A percentile compares a stretch with the other conserved stretches of the same genome.
phyloP scores from a whole-genome alignment of 1,140 invertebrate genomes.

The Drosophila tristis region DNA sequence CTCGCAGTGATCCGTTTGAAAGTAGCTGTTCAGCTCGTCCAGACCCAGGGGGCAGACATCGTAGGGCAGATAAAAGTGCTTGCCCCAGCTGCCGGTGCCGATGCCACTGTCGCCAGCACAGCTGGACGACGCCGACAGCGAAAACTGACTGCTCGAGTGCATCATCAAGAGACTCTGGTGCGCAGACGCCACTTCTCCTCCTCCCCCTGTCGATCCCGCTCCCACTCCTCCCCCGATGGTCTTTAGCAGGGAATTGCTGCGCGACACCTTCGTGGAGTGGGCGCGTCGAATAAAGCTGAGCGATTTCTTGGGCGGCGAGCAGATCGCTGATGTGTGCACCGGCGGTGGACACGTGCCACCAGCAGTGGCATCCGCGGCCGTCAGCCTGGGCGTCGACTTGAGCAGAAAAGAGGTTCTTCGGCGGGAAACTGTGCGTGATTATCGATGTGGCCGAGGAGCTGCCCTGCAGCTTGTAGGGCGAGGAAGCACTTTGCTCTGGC shows the following conservation, averaged over 20 bases:
- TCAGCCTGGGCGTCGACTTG: slow-evolving; percentile 77
- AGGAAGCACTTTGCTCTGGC: slow-evolving; percentile 12
- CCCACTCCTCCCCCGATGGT: slow-evolving; percentile 70
- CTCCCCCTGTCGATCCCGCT: neutral
- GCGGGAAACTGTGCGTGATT: slow-evolving; percentile 77
- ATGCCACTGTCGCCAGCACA: slow-evolving; percentile 64
- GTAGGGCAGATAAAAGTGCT: slow-evolving; percentile 78
- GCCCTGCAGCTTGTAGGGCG: slow-evolving; percentile 65
- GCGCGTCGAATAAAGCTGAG: slow-evolving; percentile 88
- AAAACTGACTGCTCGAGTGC: slow-evolving; percentile 28
- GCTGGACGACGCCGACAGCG: slow-evolving; percentile 54
- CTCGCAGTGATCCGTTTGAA: slow-evolving; percentile 79
- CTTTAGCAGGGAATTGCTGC: slow-evolving; percentile 87
- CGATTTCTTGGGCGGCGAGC: slow-evolving; percentile 85
- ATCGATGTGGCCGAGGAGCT: slow-evolving; percentile 71
- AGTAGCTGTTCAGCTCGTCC: slow-evolving; percentile 76
- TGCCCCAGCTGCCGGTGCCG: slow-evolving; percentile 85
- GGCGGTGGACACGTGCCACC: slow-evolving; percentile 6
- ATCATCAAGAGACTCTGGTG: slow-evolving; percentile 57
- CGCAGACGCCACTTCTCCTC: neutral
- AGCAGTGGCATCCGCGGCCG: slow-evolving; percentile 22
- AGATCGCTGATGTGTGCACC: slow-evolving; percentile 13
- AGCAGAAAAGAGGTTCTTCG: slow-evolving; percentile 80
- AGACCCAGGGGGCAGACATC: slow-evolving; percentile 75
- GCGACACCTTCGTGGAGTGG: slow-evolving; percentile 89